Percentiles rank a stretch among this genome's conserved stretches.
Evolutionary conservation across 2,888 invertebrate species (phyloP).

Genomic region (Papilio protenor): DNA sequence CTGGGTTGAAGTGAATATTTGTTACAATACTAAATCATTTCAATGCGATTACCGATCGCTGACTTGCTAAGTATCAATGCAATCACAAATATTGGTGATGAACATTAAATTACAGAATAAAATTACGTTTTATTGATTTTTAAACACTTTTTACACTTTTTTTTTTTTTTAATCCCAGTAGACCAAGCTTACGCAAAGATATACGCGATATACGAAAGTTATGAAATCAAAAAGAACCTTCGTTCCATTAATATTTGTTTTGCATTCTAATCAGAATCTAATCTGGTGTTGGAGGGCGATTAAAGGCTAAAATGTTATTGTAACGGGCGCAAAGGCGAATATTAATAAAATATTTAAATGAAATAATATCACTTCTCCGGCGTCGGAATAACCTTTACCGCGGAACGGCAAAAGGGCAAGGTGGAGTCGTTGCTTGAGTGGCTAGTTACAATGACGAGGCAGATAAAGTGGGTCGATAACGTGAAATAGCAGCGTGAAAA

Average conservation of each 20-base stretch:
- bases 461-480: constrained; percentile 82
- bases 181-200: background rate
- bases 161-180: background rate
- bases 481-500: constrained; percentile 83
- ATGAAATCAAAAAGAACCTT: background rate
- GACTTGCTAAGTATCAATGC: constrained; percentile 47
- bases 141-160: background rate
- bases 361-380: constrained; percentile 28
- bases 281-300: constrained; percentile 8
- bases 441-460: constrained; percentile 82
- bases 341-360: constrained; percentile 27
- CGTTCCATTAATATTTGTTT: background rate
- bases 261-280: constrained; percentile 7
- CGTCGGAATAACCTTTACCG: constrained; percentile 40
- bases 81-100: constrained; percentile 42
- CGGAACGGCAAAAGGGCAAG: constrained; percentile 61
- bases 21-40: too few relatives aligned
- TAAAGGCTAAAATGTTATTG: background rate
- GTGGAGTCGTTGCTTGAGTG: constrained; percentile 72
- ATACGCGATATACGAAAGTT: background rate
- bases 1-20: too few relatives aligned
- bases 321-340: constrained; percentile 5
- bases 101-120: background rate
- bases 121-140: background rate
- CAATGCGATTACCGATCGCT: too few relatives aligned